Percentiles rank a stretch among this genome's conserved stretches.
phyloP scores from a whole-genome alignment of 2,888 invertebrate genomes.

The Harpalus rufipes region DNA sequence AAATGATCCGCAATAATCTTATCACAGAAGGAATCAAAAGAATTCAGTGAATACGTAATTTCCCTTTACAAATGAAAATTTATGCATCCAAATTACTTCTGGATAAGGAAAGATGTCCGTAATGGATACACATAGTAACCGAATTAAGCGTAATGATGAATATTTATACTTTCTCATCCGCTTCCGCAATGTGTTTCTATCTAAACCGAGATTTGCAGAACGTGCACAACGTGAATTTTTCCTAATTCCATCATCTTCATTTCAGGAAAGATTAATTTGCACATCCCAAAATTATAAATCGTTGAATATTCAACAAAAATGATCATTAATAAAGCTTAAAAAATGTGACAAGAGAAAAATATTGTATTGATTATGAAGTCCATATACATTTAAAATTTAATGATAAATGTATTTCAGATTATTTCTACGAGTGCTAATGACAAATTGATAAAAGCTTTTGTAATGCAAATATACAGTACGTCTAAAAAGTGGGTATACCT shows the following conservation, averaged over 20 bases:
- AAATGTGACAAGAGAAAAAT: not conserved
- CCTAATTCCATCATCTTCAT: not conserved
- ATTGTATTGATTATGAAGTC: no score
- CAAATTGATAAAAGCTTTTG: no score
- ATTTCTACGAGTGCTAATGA: no score
- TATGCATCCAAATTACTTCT: conserved; percentile 19
- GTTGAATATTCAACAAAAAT: not conserved
- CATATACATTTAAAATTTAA: no score
- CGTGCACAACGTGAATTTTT: not conserved
- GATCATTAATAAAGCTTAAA: not conserved
- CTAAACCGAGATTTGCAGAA: conserved; percentile 25
- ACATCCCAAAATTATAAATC: not conserved
- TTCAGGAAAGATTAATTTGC: not conserved
- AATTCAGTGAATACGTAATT: conserved; percentile 13
- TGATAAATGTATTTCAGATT: no score
- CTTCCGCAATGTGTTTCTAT: conserved; percentile 15
- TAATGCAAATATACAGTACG: no score
- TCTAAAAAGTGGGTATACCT: no score
- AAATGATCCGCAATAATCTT: not conserved
- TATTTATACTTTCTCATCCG: conserved; percentile 29
- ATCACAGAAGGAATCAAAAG: not conserved
- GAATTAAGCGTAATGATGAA: conserved; percentile 24
- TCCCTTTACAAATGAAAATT: conserved; percentile 36
- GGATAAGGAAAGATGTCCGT: conserved; percentile 24
- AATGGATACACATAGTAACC: conserved; percentile 30